Evolutionary conservation across 37 sponge, comb jelly and placozoan species (phyloP), one percentile per base, ranked within the genome.

Genomic region (Diacarnus erythraeanus): DNA sequence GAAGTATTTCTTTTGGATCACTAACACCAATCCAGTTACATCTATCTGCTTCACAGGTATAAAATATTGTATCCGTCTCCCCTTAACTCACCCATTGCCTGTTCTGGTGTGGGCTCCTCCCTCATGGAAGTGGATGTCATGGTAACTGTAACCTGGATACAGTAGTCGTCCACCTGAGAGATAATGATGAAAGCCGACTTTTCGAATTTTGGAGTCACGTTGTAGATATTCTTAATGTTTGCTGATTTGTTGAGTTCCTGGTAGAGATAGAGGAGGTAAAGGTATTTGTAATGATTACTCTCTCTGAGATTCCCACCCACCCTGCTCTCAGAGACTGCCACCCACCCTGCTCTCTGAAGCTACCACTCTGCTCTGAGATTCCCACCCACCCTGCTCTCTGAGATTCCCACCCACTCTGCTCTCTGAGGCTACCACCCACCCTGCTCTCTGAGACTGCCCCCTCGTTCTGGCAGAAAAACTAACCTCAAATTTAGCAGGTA

Each of bases 51-150:
- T n/a, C n/a, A n/a, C n/a, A n/a, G n/a, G n/a, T n/a, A n/a, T n/a
- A n/a, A n/a, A n/a, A n/a, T n/a, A n/a, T n/a, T n/a, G n/a, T n/a
- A n/a, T n/a, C n/a, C n/a, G n/a, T n/a, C n/a, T n/a, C n/a, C n/a
- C n/a, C n/a, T n/a, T n/a, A 47, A 8, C 66, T 65, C 66, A 65
- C 66, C 66, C 31, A 2, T 65, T 31, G 66, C 66, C 34, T 65
- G 66, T 30, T 65, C 66, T 8, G 66, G 66, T 3, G 66, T 31
- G 2, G 66, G 66, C 18, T 81, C 82, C 61, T 83, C 83, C 59
- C 94, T 84, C 90, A 93, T 89, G 3, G 42, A 59, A 21, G 78
- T 27, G 44, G 94, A 85, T 29, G 94, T 89, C 34, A 93, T 72
- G 1, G 78, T 80, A 4, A 93, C 65, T 2, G 35, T 76, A 30